Evolutionary conservation across 1,140 invertebrate genomes (phyloP), one percentile per base, ranked within the genome.

Genomic region (Brachionus calyciflorus): DNA sequence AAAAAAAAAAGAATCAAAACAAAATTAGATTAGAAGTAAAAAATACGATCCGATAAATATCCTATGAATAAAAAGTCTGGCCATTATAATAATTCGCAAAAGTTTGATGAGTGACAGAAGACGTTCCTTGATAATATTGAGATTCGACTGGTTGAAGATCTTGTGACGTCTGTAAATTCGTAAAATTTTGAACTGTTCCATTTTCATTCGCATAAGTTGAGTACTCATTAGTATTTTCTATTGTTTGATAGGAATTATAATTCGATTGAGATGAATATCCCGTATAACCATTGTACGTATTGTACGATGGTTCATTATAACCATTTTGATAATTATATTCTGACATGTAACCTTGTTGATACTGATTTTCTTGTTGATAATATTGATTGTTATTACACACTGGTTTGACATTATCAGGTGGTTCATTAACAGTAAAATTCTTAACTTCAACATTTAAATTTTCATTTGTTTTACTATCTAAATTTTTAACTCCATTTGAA

Each of bases 81-180:
- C 53, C 53, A 55, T 55, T 55, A 12, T 28, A 55, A 55, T 26
- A 55, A 55, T 55, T 55, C 17, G 53, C 24, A 55, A 28, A 55
- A 12, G 28, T 24, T 55, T 55, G 53, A n/a, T 55, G 53, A 55
- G 33, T 28, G n/a, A n/a, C n/a, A n/a, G n/a, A n/a, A 28, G 53
- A 28, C 24, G 53, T 28, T 28, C 24, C 17, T 55, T 55, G 53
- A 21, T 55, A 55, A 55, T 55, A 55, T 28, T 55, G 53, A 4
- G 24, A 14, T 5, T 28, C 33, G 17, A 55, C 53, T n/a, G n/a
- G n/a, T n/a, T n/a, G n/a, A n/a, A n/a, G n/a, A n/a, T n/a, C n/a
- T n/a, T n/a, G n/a, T n/a, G n/a, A n/a, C 10, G 53, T 55, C 33
- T 55, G 24, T 28, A 55, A 28, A 55, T 55, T 55, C 1, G 53